phyloP scores from a whole-genome alignment of 2,113 vertebrate species.

The Nothobranchius kuhntae region DNA sequence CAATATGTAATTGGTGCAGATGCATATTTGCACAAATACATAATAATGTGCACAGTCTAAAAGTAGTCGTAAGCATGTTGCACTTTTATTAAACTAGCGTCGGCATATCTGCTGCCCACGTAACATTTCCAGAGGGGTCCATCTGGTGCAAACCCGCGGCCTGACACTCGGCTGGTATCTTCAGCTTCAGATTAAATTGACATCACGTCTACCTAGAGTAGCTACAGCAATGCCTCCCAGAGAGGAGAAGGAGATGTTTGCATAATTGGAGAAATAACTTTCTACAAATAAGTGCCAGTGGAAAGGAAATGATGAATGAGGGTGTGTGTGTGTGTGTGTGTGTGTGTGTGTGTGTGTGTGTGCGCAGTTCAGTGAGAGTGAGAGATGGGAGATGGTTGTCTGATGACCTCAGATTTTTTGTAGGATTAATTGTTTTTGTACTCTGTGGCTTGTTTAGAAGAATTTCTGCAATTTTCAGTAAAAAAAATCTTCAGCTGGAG shows the following conservation, averaged over 20 bases:
- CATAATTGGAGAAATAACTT: slow-evolving; percentile 67
- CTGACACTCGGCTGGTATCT: slow-evolving; percentile 15
- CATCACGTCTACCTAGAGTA: slow-evolving; percentile 45
- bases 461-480: not conserved
- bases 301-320: slow-evolving; percentile 56
- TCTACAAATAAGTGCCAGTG: slow-evolving; percentile 52
- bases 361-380: not conserved
- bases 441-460: slow-evolving; percentile 5
- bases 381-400: slow-evolving; percentile 1
- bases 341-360: slow-evolving; percentile 10
- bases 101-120: slow-evolving; percentile 50
- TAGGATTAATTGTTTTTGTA: slow-evolving; percentile 27
- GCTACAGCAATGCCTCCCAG: slow-evolving; percentile 48
- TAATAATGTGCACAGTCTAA: not conserved
- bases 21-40: no score
- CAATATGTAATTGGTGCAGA: not conserved
- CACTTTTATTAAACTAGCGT: slow-evolving; percentile 26
- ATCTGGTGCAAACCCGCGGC: slow-evolving; percentile 39
- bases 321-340: slow-evolving; percentile 4
- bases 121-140: slow-evolving; percentile 29
- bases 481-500: not conserved
- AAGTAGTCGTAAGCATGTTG: slow-evolving; percentile 16
- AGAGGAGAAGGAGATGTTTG: slow-evolving; percentile 52
- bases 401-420: slow-evolving; percentile 23
- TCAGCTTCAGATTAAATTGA: slow-evolving; percentile 48